Conservation (phyloP, 2,113 vertebrate genomes). For the Meleagris gallopavo region DNA sequence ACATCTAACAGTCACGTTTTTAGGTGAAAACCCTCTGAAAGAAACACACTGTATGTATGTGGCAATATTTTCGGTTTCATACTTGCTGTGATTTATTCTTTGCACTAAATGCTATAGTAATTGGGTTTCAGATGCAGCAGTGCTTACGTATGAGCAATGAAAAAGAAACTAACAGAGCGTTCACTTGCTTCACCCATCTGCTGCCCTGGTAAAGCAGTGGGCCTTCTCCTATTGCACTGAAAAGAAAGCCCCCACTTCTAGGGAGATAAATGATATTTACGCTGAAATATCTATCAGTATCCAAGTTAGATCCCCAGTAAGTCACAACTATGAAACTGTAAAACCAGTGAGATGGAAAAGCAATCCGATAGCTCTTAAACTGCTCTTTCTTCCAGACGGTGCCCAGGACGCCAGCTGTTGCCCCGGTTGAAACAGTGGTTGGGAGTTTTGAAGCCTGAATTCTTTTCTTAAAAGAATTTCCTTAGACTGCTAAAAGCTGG, state of each 20-base stretch:
- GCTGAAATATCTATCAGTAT: neutral
- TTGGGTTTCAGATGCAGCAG: slow-evolving; percentile 4
- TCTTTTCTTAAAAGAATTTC: neutral
- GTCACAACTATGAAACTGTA: neutral
- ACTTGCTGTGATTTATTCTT: neutral
- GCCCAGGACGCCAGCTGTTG: neutral
- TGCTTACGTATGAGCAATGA: rapidly evolving
- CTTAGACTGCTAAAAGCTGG: neutral
- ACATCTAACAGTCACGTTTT: neutral
- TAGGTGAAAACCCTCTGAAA: neutral
- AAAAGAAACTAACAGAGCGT: neutral
- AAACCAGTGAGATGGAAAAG: slow-evolving; percentile 13
- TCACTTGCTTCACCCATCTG: rapidly evolving
- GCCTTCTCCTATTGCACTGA: rapidly evolving
- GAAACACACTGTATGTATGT: neutral
- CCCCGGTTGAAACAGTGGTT: neutral
- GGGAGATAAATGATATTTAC: neutral
- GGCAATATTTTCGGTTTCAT: slow-evolving; percentile 32
- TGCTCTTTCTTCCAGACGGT: neutral
- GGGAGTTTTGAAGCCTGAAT: neutral
- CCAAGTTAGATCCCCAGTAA: neutral
- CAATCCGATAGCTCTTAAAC: neutral
- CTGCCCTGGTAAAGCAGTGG: neutral
- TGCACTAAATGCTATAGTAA: neutral
- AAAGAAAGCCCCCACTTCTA: neutral